Evolutionary conservation across 2,113 vertebrate species (phyloP).

Genomic region (Chaetops frenatus): DNA sequence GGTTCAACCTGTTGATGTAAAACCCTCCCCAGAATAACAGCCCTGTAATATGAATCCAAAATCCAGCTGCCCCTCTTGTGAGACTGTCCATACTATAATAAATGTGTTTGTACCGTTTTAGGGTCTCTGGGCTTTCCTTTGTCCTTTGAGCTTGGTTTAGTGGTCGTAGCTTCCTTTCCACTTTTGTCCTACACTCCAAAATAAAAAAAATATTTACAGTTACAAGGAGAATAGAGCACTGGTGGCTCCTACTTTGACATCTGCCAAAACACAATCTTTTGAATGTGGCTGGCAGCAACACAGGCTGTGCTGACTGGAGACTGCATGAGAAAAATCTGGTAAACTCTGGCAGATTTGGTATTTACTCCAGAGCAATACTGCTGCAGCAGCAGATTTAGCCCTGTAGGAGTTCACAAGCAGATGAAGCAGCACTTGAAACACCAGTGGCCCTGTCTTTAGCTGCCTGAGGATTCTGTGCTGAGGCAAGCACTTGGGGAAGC

Average conservation of each 20-base stretch:
- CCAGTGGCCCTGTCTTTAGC: neutral
- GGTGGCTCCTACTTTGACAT: neutral
- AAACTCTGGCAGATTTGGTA: neutral
- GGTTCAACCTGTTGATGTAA: neutral
- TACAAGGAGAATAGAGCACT: neutral
- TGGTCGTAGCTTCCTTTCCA: constrained; percentile 29
- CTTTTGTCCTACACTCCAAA: constrained; percentile 67
- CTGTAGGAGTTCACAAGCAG: neutral
- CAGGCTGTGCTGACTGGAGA: neutral
- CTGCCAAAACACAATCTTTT: neutral
- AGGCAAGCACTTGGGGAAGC: neutral
- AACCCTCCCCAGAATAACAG: neutral
- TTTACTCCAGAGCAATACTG: neutral
- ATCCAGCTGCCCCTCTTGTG: neutral
- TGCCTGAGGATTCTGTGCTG: neutral
- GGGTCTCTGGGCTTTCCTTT: constrained; percentile 57
- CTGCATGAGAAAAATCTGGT: neutral
- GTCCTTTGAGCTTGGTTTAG: constrained; percentile 39
- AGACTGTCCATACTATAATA: fast-evolving
- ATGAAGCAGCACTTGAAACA: neutral
- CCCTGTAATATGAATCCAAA: neutral
- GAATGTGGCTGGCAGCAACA: fast-evolving
- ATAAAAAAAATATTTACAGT: constrained; percentile 1
- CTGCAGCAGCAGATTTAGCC: neutral
- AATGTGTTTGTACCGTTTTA: constrained; percentile 42